Evolutionary conservation across 2,888 invertebrate genomes (phyloP), one percentile per base, ranked within the genome.

Genomic region (Saturnia japonica): DNA sequence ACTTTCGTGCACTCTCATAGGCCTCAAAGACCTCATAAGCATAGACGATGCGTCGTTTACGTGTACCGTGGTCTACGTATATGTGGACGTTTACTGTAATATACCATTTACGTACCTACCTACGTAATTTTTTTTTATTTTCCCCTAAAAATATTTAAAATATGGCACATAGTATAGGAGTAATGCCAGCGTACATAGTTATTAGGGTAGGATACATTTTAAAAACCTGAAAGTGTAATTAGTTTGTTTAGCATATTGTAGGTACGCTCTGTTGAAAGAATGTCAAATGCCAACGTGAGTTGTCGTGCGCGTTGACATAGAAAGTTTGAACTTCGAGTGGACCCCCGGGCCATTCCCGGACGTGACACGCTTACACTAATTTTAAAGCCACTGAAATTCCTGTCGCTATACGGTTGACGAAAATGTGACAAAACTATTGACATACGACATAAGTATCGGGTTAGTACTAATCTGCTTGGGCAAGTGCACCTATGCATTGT

Each of bases 301-400:
- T 77, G 76, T 74, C 74, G 64, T 70, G 68, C 40, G 72, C 75
- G 83, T 85, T 85, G 81, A 85, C 86, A 85, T 80, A 86, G 85
- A 84, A 84, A 84, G 84, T 82, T 84, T 81, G 79, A 76, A 72
- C 76, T 72, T 25, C 72, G 64, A 69, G 72, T 68, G 73, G 85
- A 83, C 85, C 83, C 76, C 85, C 85, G 74, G 78, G 77, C 72
- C 76, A 77, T 90, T 89, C 88, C 83, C 81, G 84, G 89, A 90
- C 81, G 74, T 91, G 78, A 77, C 88, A 90, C 85, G 75, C 76
- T 85, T 82, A 84, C 87, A 89, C 89, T 86, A 87, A 88, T 89
- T 91, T 91, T 90, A 91, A 88, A 88, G 89, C 87, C 89, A 90
- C 90, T 81, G 85, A 86, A 86, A 87, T 86, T 83, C 84, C 84